Base-by-base conservation (phyloP, 2,113 vertebrate species). In the Pedionomus torquatus region DNA sequence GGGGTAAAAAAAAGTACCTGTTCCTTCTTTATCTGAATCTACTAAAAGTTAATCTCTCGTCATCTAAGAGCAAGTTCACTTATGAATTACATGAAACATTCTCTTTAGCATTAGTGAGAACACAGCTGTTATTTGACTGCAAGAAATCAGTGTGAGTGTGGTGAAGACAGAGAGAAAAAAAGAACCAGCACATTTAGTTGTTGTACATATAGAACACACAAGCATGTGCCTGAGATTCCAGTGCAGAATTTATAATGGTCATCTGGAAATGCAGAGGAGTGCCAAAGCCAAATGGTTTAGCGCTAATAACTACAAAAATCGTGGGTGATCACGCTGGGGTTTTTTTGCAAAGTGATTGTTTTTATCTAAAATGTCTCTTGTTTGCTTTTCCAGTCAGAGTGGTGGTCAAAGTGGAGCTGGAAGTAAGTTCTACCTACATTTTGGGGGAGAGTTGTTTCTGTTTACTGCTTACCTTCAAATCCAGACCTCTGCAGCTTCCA, bases 401-500 rank as follows among this genome's bases (percentile, higher is more conserved):
- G 95, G 90, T 82, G 95, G 94, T 93, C 98, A 84, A 61, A 75
- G 91, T 70, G 96, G 90, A 95, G 57, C 86, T 84, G 98, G 95
- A 98, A 98, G 99, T 99, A 98, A 97, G 98, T 49, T 60, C 68
- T 52, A 21, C 8, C 37, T 88, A 72, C 3, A 10, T 23, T 83
- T 55, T 28, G 7, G 10, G 20, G 30, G 49, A 20, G 10, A 44
- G 2, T 26, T 83, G 9, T 90, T 88, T 72, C 35, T 65, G 2
- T 61, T 13, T 54, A 55, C 52, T 61, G n/a, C 33, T 95, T 78
- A 55, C 8, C 17, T 41, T 82, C 33, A 92, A 41, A 78, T 83
- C 12, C 68, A 90, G 78, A 63, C 17, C 31, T 83, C 77, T 58
- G 33, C 21, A 66, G 26, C 39, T 93, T 86, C 68, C 55, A 74